Percentiles rank a stretch among this genome's conserved stretches.
Evolutionary conservation across 2,888 invertebrate genomes (phyloP).

Genomic region (Acleris sparsana): DNA sequence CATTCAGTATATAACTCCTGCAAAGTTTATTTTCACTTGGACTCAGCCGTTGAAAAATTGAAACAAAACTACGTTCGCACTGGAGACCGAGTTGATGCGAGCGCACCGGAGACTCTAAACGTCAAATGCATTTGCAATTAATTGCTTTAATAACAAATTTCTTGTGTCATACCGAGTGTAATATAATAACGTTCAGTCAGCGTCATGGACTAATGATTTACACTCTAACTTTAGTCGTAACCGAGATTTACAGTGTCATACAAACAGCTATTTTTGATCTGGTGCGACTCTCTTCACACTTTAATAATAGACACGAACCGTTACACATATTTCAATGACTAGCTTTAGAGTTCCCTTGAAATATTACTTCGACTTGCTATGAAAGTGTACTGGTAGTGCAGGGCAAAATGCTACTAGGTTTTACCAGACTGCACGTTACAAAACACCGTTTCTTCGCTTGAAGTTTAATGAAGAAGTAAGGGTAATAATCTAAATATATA

Average conservation of each 20-base stretch:
- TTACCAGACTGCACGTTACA: no score
- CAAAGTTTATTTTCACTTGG: no score
- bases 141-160: conserved; percentile 67
- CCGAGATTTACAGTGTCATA: conserved; percentile 77
- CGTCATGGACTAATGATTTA: conserved; percentile 69
- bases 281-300: conserved; percentile 73
- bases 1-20: no score
- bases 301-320: conserved; percentile 78
- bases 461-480: no score
- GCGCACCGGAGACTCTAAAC: conserved; percentile 11
- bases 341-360: conserved; percentile 64
- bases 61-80: no score
- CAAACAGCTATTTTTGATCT: conserved; percentile 73
- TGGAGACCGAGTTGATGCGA: no score
- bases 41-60: no score
- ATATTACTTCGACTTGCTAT: conserved; percentile 55
- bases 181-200: conserved; percentile 73
- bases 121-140: conserved; percentile 53
- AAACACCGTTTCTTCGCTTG: no score
- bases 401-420: no score
- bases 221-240: conserved; percentile 70
- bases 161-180: conserved; percentile 56
- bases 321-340: conserved; percentile 66
- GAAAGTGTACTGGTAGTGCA: neutral
- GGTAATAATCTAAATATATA: no score